Evolutionary conservation across 2,888 invertebrate species (phyloP).

Genomic region (Nomada flava): DNA sequence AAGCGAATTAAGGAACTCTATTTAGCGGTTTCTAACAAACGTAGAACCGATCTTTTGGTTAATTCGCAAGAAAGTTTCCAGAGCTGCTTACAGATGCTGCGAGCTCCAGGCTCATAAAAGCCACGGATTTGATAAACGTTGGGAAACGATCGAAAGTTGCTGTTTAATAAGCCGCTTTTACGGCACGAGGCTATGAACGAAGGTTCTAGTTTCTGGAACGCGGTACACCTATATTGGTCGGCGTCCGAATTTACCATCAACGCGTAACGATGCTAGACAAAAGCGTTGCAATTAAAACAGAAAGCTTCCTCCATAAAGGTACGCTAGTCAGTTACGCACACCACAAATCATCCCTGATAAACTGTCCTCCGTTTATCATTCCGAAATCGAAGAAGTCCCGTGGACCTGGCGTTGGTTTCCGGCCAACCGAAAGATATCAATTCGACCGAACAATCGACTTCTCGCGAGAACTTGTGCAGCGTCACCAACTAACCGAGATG

Average conservation of each 20-base stretch:
- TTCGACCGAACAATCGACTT: slow-evolving; percentile 12
- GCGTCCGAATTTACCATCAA: slow-evolving; percentile 4
- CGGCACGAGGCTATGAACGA: not conserved
- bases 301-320: not conserved
- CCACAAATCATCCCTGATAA: not conserved
- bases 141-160: slow-evolving; percentile 26
- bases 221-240: not conserved
- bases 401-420: not conserved
- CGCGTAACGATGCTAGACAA: not conserved
- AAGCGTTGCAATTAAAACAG: not conserved
- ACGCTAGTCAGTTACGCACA: no score
- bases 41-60: not conserved
- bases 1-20: not conserved
- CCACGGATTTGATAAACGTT: slow-evolving; percentile 16
- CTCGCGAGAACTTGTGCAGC: slow-evolving; percentile 25
- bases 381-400: not conserved
- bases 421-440: slow-evolving; percentile 27
- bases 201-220: slow-evolving; percentile 6
- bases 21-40: not conserved
- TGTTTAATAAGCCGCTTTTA: slow-evolving; percentile 20
- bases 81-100: slow-evolving; percentile 4
- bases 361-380: not conserved
- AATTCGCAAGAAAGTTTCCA: slow-evolving; percentile 1
- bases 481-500: slow-evolving; percentile 32
- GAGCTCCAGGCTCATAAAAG: not conserved